Conservation (phyloP, 2,113 vertebrate genomes). For the Mugil cephalus region DNA sequence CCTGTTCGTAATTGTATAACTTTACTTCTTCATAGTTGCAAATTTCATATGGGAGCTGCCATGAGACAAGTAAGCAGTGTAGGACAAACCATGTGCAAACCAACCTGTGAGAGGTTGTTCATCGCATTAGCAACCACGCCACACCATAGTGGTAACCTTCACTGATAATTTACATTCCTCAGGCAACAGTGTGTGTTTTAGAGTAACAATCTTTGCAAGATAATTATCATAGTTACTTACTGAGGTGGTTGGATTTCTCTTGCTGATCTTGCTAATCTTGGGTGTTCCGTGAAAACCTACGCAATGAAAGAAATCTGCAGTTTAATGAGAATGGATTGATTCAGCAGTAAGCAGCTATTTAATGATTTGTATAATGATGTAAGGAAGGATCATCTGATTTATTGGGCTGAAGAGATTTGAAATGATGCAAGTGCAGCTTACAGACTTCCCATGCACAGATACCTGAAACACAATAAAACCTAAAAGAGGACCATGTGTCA, state of each 20-base stretch:
- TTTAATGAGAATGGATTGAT: not conserved
- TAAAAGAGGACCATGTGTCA: not conserved
- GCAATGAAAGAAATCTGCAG: conserved; percentile 9
- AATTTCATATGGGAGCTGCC: not conserved
- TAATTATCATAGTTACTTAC: conserved; percentile 3
- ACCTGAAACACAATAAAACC: too few species aligned
- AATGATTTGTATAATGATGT: conserved; percentile 7
- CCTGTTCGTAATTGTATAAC: too few species aligned
- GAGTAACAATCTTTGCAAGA: not conserved
- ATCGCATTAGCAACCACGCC: not conserved
- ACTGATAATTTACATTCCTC: not conserved
- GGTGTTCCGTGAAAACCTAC: conserved; percentile 23
- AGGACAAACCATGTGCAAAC: not conserved
- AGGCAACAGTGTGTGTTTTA: not conserved
- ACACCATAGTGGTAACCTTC: not conserved
- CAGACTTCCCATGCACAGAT: too few species aligned
- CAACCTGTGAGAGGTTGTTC: not conserved
- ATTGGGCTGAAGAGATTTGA: not conserved
- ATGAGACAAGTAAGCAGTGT: not conserved
- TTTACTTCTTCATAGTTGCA: not conserved
- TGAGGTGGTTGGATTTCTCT: not conserved
- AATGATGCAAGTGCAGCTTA: too few species aligned
- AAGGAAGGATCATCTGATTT: not conserved
- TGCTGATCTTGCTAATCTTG: not conserved
- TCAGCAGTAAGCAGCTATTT: conserved; percentile 41